Evolutionary conservation across 2,888 invertebrate species (phyloP), one percentile per base, ranked within the genome.

Genomic region (Chromoteleia sp.): DNA sequence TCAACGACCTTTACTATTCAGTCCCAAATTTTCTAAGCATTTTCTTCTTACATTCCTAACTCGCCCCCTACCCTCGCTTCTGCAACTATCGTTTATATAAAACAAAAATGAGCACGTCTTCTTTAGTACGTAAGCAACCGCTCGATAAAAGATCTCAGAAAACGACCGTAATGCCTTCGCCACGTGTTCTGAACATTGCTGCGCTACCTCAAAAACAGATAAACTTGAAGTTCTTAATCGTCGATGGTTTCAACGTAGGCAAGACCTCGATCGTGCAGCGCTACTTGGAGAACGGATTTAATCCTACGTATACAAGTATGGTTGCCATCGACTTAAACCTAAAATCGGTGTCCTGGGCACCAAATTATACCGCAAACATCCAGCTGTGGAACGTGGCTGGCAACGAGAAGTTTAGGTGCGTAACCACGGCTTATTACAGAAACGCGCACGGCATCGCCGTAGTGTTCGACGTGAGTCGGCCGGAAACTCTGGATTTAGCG

Each of bases 361-460:
- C 77, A 1, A 77, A 65, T 17, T 36, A 25, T 0, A 3, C 12
- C 6, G 21, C 75, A 1, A 17, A 67, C 7, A 6, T 78, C 0
- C 70, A 82, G n/a, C 56, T 82, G 6, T 82, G 82, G 82, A 78
- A 82, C 25, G 65, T 78, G 6, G 78, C 82, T 0, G 82, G 82
- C 3, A 70, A 71, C 25, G 78, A 82, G 1, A 74, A 75, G 17
- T 70, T 63, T 7, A 36, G 78, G 6, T 78, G 70, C 45, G 12
- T 67, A 5, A 77, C 78, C 4, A 25, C 58, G 12, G 45, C 61
- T 0, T 78, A 59, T 19, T 82, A 78, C 43, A 14, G 77, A n/a
- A 43, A 70, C 41, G 30, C 78, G 0, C 14, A 58, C 4, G 82
- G 74, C 7, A 54, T 36, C 1, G 78, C 67, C 2, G 2, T 82